Percentiles rank a stretch among this genome's conserved stretches.
Conservation (phyloP, 2,797 vertebrate genomes). For the Amblyraja radiata region DNA sequence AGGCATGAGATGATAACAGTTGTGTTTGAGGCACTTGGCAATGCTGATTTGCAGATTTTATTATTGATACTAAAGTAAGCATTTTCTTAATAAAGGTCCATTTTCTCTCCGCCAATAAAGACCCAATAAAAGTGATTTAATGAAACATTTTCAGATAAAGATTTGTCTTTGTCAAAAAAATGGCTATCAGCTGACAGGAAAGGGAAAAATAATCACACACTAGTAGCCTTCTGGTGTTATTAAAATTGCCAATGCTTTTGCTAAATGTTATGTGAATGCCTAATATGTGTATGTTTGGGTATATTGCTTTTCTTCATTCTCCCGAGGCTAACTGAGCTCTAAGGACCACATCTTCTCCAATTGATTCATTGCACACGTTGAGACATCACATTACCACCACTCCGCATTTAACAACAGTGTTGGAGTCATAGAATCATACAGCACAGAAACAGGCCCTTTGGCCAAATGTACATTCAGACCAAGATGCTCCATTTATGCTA, state of each 20-base stretch:
- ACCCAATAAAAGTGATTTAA: no score
- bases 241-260: neutral
- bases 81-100: no score
- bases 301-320: neutral
- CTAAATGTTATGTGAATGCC: neutral
- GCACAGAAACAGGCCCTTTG: no score
- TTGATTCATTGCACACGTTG: neutral
- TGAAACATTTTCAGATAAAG: neutral
- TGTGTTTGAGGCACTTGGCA: neutral
- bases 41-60: neutral
- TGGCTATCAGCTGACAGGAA: neutral
- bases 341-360: neutral
- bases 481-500: no score
- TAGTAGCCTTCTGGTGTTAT: neutral
- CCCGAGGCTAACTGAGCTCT: neutral
- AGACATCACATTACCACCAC: neutral
- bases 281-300: neutral
- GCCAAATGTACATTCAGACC: no score
- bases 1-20: neutral
- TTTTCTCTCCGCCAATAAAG: no score
- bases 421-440: no score
- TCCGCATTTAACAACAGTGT: neutral
- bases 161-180: neutral
- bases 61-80: neutral
- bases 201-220: neutral